Evolutionary conservation across 2,888 invertebrate genomes (phyloP), one percentile per base, ranked within the genome.

Genomic region (Lasioglossum villosulum): DNA sequence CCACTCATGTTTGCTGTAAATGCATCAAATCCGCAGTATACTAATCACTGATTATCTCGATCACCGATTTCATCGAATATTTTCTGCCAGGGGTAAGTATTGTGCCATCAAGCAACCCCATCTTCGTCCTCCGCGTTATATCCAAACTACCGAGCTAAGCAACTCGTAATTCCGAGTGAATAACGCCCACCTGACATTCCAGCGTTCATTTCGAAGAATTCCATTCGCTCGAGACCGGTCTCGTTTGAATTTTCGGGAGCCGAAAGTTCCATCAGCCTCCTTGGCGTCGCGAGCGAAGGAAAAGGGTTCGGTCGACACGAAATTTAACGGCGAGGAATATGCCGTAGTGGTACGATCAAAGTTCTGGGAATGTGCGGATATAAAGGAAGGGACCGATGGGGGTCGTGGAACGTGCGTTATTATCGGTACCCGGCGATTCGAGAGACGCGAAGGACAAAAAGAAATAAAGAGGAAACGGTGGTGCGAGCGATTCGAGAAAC

Each of bases 361-460:
- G 72, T 80, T 77, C 81, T 59, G 75, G 52, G 81, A 84, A 82
- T 56, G 84, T 68, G 52, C 16, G 39, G 78, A 16, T 63, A 78
- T 85, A 85, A 87, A 81, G 72, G 80, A 68, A 79, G 56, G 79
- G 80, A 56, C 79, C 70, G 23, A 82, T 30, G 45, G 39, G 59
- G 59, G 70, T 59, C 73, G 42, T n/a, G 80, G 68, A 78, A 84
- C 78, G 45, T 66, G 66, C 48, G 85, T 85, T 85, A 87, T 87
- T 88, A 80, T 75, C 81, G 86, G 77, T 82, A 77, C 1, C 27
- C 63, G 5, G 59, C 71, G 74, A 23, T 45, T 52, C 45, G 48
- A 37, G 52, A 34, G 16, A 63, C 59, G 23, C 16, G 52, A 45
- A 52, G 59, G 45, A 16, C 19, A 34, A 10, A n/a, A 56, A 37